A percentile compares a stretch with the other conserved stretches of the same genome.
These are phyloP conservation scores for Rhodinocichla rosea DNA, from an alignment of 2,113 vertebrate genomes.

Conservation along the genomic window DNA sequence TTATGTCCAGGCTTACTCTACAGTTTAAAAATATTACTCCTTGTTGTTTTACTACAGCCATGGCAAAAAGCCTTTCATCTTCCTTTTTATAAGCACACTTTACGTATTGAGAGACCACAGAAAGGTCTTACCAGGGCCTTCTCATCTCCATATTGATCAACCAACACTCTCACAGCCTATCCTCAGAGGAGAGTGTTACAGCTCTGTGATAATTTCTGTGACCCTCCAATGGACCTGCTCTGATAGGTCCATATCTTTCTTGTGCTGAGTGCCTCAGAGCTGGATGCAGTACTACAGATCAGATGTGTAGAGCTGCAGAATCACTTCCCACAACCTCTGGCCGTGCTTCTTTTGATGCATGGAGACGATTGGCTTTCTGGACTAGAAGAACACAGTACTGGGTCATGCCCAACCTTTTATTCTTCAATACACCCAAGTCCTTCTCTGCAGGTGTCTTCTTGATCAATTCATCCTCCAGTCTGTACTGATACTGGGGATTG, in stretches of 20 bases:
- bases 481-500: not conserved
- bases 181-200: not conserved
- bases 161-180: not conserved
- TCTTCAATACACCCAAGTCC: not conserved
- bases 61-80: not conserved
- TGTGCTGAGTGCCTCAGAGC: not conserved
- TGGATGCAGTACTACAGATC: not conserved
- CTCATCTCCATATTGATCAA: not conserved
- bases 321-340: not conserved
- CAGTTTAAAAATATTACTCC: not conserved
- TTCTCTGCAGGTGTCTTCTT: not conserved
- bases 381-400: not conserved
- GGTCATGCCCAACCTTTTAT: not conserved
- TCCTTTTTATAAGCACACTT: not conserved
- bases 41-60: not conserved
- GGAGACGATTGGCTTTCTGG: fast-evolving
- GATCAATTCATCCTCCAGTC: not conserved
- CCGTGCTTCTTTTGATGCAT: not conserved
- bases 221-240: not conserved
- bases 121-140: not conserved
- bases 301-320: not conserved
- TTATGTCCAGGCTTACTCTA: not conserved
- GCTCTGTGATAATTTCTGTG: not conserved
- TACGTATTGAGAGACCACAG: not conserved
- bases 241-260: not conserved